phyloP scores from a whole-genome alignment of 2,888 invertebrate genomes.

The Drosophila lacicola region DNA sequence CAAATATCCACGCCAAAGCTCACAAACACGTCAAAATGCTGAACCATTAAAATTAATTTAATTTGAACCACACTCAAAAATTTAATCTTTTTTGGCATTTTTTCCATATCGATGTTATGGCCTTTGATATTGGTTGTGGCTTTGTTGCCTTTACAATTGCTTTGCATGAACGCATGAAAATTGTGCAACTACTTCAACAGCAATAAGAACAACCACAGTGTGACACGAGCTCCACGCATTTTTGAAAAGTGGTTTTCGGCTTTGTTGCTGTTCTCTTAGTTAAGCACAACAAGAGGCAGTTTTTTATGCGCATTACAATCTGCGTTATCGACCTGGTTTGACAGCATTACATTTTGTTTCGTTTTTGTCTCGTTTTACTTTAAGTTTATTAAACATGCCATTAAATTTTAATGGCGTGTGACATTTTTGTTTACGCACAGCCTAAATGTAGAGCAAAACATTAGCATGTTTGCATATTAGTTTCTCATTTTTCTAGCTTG shows the following conservation, averaged over 20 bases:
- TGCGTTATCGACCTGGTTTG: conserved; percentile 65
- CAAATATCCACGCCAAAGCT: conserved; percentile 15
- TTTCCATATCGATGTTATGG: conserved; percentile 59
- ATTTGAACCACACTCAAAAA: conserved; percentile 27
- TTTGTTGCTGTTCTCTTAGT: conserved; percentile 39
- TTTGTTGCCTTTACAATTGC: conserved; percentile 65
- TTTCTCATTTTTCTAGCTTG: conserved; percentile 56
- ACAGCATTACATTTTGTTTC: conserved; percentile 46
- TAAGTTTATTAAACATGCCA: conserved; percentile 56
- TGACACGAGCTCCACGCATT: conserved; percentile 44
- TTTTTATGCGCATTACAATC: conserved; percentile 49
- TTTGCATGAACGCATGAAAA: conserved; percentile 67
- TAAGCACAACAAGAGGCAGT: conserved; percentile 21
- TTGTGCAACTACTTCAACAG: conserved; percentile 52
- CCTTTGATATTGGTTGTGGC: conserved; percentile 53
- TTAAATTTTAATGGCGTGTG: conserved; percentile 70
- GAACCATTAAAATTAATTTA: conserved; percentile 55
- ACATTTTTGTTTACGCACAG: conserved; percentile 66
- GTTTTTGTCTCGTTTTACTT: conserved; percentile 40
- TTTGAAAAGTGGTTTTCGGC: conserved; percentile 66
- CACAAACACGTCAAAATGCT: conserved; percentile 51
- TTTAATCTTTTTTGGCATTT: conserved; percentile 23
- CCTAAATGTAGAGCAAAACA: conserved; percentile 65
- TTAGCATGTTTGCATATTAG: conserved; percentile 64
- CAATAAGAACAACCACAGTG: conserved; percentile 23